These are phyloP conservation scores for Erpornis zantholeuca DNA, from an alignment of 2,113 vertebrate genomes.

Conservation along the genomic window DNA sequence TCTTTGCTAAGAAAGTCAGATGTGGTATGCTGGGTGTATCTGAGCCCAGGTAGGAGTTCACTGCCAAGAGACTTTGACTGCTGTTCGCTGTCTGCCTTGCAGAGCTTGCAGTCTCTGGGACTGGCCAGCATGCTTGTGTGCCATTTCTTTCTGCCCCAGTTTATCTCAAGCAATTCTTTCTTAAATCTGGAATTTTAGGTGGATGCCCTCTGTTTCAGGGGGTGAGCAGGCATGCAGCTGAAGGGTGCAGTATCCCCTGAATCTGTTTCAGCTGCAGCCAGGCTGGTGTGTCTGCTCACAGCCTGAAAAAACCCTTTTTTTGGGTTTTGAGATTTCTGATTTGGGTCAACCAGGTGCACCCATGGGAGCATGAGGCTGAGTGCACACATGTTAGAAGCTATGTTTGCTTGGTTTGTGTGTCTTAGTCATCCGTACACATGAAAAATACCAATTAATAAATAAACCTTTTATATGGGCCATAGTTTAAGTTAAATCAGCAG, in stretches of 20 bases:
- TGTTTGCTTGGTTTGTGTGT: neutral
- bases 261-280: neutral
- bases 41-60: neutral
- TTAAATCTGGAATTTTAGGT: neutral
- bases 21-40: neutral
- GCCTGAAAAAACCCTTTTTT: neutral
- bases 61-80: neutral
- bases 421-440: neutral
- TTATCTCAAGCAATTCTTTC: neutral
- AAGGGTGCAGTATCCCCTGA: neutral
- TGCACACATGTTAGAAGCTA: neutral
- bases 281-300: neutral
- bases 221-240: neutral
- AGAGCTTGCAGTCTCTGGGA: neutral
- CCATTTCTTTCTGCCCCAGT: neutral
- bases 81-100: neutral
- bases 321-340: neutral
- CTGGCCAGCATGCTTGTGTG: neutral
- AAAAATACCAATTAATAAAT: neutral
- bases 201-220: neutral
- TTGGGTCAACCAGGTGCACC: neutral
- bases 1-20: neutral
- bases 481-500: neutral
- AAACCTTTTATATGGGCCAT: neutral
- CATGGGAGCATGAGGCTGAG: neutral